Percentiles rank a stretch among this genome's conserved stretches.
phyloP scores from a whole-genome alignment of 1,140 invertebrate genomes.

The Oppia nitens region DNA sequence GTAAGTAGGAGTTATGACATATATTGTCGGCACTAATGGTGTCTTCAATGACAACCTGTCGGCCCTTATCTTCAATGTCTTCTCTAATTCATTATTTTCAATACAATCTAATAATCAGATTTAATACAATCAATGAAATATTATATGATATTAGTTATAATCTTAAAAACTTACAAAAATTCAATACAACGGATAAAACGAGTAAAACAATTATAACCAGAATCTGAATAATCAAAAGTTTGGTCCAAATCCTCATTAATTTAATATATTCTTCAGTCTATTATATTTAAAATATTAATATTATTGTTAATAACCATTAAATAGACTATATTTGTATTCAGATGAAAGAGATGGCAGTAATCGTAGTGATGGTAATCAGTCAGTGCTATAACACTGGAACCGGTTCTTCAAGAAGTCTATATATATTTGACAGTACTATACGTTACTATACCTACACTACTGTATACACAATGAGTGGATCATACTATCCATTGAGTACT shows the following conservation, averaged over 20 bases:
- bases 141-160: not conserved
- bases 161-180: not conserved
- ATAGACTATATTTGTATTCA: too few relatives aligned
- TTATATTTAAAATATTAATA: too few relatives aligned
- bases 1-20: conserved; percentile 86
- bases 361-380: not conserved
- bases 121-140: not conserved
- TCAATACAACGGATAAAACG: not conserved
- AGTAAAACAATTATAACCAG: not conserved
- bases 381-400: not conserved
- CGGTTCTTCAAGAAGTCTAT: not conserved
- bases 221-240: not conserved
- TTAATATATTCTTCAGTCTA: too few relatives aligned
- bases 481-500: too few relatives aligned
- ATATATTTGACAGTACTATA: too few relatives aligned
- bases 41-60: not conserved
- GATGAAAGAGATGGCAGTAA: not conserved
- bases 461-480: too few relatives aligned
- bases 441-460: too few relatives aligned
- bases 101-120: not conserved
- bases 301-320: too few relatives aligned
- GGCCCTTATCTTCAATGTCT: not conserved
- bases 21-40: conserved; percentile 35
- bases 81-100: not conserved
- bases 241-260: not conserved